Evolutionary conservation across 2,113 vertebrate species (phyloP), one percentile per base, ranked within the genome.

Genomic region (Sylvietta virens): DNA sequence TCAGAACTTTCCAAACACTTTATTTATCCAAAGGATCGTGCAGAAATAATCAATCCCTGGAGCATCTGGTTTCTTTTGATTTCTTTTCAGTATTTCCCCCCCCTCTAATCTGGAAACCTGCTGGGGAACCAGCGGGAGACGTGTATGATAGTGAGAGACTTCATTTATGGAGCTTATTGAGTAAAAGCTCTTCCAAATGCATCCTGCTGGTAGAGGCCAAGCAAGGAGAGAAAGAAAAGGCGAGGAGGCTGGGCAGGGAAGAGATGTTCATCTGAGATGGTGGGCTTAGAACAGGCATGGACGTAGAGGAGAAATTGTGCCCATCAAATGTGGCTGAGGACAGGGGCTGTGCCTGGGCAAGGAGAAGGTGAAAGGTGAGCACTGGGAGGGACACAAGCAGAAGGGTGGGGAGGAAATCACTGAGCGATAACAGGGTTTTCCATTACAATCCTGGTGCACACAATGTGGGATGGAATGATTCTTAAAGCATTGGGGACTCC

Each of bases 61-160:
- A 95, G 88, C 96, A 96, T 94, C 89, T 95, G 94, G 89, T 87
- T 95, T 54, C 88, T 81, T 94, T 94, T 91, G 84, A 86, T 95
- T 94, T 90, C 64, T 72, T 78, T 83, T 58, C 5, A 13, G 13
- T 37, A 61, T 45, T 22, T 9, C 1, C 2, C 2, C 7, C 8
- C 0, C 7, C 8, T 24, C 62, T 35, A 90, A 78, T 94, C 94
- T 97, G 94, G 91, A 95, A 94, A 89, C 88, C 91, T 94, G 86
- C 83, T 96, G 92, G 83, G 84, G 86, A 94, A 37, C 8, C 88
- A 81, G 80, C 77, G 3, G 91, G 89, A 92, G 80, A 71, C 0
- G 7, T 3, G 13, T 50, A 73, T 1, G 11, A 47, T 73, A 70
- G 74, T 3, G 50, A 93, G 71, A 0, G 1, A 40, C 57, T 66